These are phyloP conservation scores for Chrysomallon squamiferum DNA, from an alignment of 1,140 invertebrate genomes.

Conservation along the genomic window DNA sequence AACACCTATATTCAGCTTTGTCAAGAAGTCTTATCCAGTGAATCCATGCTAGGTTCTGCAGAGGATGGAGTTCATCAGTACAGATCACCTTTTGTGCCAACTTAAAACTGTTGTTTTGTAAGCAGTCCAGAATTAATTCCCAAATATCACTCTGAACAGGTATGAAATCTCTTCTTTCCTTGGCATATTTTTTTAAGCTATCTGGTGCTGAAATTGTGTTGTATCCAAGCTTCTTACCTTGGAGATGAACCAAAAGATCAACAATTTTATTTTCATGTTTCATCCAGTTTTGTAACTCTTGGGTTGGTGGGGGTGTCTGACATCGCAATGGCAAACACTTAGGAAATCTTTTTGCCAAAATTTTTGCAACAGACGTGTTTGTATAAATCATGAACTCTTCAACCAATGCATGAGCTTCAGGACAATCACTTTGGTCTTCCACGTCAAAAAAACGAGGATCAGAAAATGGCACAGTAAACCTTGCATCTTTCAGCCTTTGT, in stretches of 20 bases:
- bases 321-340: not conserved
- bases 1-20: slow-evolving; percentile 5
- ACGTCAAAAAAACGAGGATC: slow-evolving; percentile 1
- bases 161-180: not conserved
- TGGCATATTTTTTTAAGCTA: not conserved
- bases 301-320: slow-evolving; percentile 18
- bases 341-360: slow-evolving; percentile 11
- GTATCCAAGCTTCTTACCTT: not conserved
- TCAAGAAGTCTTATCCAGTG: not conserved
- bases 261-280: slow-evolving; percentile 7
- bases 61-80: slow-evolving; percentile 5
- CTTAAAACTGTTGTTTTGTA: not conserved
- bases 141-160: slow-evolving; percentile 4
- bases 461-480: slow-evolving; percentile 10
- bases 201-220: not conserved
- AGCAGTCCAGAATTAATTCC: not conserved
- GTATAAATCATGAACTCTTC: slow-evolving; percentile 45
- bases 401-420: slow-evolving; percentile 27
- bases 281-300: slow-evolving; percentile 11
- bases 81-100: not conserved
- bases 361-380: slow-evolving; percentile 29
- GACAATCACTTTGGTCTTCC: not conserved
- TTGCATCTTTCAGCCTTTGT: slow-evolving; percentile 1
- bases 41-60: not conserved
- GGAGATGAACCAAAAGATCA: slow-evolving; percentile 4